Percentiles rank a stretch among this genome's conserved stretches.
phyloP scores from a whole-genome alignment of 2,797 vertebrate genomes.

The Merluccius polli region DNA sequence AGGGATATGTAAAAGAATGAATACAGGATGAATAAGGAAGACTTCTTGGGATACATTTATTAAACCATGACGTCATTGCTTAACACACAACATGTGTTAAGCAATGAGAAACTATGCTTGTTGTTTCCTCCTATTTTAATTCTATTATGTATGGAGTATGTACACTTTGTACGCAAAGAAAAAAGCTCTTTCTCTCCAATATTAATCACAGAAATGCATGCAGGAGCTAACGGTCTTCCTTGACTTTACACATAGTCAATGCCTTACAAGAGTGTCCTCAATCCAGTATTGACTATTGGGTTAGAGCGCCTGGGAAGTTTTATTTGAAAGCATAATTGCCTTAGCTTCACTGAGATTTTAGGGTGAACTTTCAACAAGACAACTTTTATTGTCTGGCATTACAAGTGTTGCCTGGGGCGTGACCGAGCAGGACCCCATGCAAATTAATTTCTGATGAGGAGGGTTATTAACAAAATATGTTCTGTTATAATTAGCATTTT shows the following conservation, averaged over 20 bases:
- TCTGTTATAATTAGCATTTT: too few relatives aligned
- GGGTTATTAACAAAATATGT: not conserved
- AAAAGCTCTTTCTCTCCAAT: not conserved
- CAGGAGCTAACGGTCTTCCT: not conserved
- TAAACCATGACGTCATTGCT: too few relatives aligned
- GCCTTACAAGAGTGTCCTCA: not conserved
- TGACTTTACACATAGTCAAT: slow-evolving; percentile 11
- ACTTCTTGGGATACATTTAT: too few relatives aligned
- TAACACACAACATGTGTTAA: not conserved
- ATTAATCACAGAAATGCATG: not conserved
- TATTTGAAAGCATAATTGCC: slow-evolving; percentile 42
- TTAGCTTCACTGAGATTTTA: slow-evolving; percentile 31
- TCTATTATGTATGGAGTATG: not conserved
- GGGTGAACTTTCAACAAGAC: slow-evolving; percentile 2
- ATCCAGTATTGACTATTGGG: slow-evolving; percentile 31
- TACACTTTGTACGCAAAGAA: not conserved
- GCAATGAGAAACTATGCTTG: not conserved
- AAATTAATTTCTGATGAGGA: not conserved
- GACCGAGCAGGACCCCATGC: not conserved
- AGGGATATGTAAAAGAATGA: too few relatives aligned
- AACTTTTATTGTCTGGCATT: not conserved
- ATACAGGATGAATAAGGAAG: too few relatives aligned
- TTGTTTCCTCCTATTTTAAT: not conserved
- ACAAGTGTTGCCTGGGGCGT: not conserved
- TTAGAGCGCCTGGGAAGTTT: slow-evolving; percentile 30